phyloP scores from a whole-genome alignment of 1,140 invertebrate genomes.

The Ceratina calcarata region DNA sequence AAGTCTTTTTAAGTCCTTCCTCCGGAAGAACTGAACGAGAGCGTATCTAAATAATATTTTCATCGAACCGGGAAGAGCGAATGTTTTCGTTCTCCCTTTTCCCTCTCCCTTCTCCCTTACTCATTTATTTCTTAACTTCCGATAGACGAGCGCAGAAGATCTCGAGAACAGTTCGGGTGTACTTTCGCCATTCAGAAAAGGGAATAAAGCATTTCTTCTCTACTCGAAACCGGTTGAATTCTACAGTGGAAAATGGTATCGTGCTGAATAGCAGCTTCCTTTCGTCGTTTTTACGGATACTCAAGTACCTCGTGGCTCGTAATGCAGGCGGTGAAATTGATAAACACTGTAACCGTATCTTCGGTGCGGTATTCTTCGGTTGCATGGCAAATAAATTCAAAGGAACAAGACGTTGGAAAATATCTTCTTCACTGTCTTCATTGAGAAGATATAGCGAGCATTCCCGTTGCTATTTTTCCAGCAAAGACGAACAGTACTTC shows the following conservation, averaged over 20 bases:
- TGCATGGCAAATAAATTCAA: too few relatives aligned
- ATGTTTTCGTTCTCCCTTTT: not conserved
- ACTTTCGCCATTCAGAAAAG: conserved; percentile 7
- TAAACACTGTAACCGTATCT: too few relatives aligned
- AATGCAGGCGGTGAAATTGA: too few relatives aligned
- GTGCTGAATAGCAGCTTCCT: not conserved
- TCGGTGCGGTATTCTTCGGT: too few relatives aligned
- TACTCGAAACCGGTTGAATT: not conserved
- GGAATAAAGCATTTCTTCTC: conserved; percentile 11
- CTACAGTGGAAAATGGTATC: conserved; percentile 9
- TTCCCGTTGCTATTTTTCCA: too few relatives aligned
- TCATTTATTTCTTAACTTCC: conserved; percentile 22
- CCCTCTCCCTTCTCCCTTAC: not conserved
- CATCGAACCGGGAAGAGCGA: conserved; percentile 1
- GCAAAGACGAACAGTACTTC: not conserved
- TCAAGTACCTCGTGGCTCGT: conserved; percentile 5
- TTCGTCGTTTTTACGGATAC: conserved; percentile 22
- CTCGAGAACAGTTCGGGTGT: not conserved
- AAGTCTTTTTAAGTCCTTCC: not conserved
- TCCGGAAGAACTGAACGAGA: not conserved
- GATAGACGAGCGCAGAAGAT: not conserved
- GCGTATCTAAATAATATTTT: conserved; percentile 33
- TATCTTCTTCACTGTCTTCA: too few relatives aligned
- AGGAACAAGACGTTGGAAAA: too few relatives aligned
- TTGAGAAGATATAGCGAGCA: too few relatives aligned